phyloP scores from a whole-genome alignment of 2,797 vertebrate species.

The Coregonus ussuriensis region DNA sequence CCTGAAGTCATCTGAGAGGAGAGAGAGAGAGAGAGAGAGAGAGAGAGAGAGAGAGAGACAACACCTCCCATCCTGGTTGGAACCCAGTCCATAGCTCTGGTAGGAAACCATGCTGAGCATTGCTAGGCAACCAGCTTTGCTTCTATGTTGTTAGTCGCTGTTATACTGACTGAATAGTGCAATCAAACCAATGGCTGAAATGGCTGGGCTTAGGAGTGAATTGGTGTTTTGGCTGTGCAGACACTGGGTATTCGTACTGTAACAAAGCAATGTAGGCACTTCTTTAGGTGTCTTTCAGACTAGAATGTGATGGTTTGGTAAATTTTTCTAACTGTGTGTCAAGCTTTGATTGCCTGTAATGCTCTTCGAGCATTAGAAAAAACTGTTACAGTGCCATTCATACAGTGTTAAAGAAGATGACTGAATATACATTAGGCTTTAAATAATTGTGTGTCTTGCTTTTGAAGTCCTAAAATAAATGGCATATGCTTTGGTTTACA shows the following conservation, averaged over 20 bases:
- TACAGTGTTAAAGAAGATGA: neutral
- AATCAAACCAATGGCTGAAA: neutral
- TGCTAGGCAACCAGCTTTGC: slow-evolving; percentile 21
- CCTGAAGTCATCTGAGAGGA: slow-evolving; percentile 8
- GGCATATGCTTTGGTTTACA: neutral
- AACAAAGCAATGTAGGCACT: neutral
- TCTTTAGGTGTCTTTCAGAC: neutral
- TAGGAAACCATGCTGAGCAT: slow-evolving; percentile 47
- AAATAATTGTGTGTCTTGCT: neutral
- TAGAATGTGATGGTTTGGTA: neutral
- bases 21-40: neutral
- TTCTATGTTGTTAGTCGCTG: slow-evolving; percentile 13
- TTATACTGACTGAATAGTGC: slow-evolving; percentile 9
- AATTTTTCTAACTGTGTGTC: neutral
- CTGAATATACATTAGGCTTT: neutral
- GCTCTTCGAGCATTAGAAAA: neutral
- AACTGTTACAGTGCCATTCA: neutral
- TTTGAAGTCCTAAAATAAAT: neutral
- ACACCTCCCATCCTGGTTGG: slow-evolving; percentile 33
- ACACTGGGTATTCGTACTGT: neutral
- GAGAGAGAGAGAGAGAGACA: slow-evolving; percentile 24
- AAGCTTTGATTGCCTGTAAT: neutral
- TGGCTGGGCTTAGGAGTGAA: neutral
- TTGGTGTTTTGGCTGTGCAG: neutral
- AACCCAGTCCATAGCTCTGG: slow-evolving; percentile 57